Evolutionary conservation across 2,797 vertebrate genomes (phyloP).

Genomic region (Tarsius wallacei): DNA sequence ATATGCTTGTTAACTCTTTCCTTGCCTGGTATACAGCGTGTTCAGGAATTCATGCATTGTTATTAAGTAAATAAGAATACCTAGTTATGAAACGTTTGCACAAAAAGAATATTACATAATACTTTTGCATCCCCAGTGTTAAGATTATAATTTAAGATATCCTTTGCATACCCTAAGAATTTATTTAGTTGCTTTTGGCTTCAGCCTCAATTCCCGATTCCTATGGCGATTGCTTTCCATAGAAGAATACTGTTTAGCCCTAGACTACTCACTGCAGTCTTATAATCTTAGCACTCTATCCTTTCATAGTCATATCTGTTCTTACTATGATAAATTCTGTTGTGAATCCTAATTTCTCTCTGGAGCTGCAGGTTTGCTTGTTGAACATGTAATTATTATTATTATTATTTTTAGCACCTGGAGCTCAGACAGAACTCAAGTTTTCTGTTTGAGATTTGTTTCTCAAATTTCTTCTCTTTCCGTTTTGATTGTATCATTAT

Average conservation of each 20-base stretch:
- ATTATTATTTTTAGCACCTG: neutral
- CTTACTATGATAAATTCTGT: neutral
- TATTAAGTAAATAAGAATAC: neutral
- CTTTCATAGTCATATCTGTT: neutral
- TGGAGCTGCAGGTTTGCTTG: neutral
- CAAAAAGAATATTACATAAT: neutral
- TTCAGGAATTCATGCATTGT: neutral
- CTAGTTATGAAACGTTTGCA: neutral
- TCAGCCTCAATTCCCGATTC: neutral
- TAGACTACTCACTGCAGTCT: neutral
- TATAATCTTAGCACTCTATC: neutral
- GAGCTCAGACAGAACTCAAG: neutral
- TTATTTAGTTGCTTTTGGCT: neutral
- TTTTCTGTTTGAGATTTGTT: too few relatives aligned
- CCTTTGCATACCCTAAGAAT: neutral
- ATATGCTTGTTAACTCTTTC: neutral
- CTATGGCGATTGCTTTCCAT: neutral
- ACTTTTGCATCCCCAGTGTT: neutral
- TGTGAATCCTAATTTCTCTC: neutral
- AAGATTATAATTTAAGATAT: slow-evolving; percentile 13
- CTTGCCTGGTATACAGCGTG: neutral
- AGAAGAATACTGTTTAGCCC: neutral
- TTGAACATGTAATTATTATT: too few relatives aligned
- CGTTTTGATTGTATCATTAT: neutral
- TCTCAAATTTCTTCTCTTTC: neutral